Evolutionary conservation across 1,140 invertebrate genomes (phyloP), one percentile per base, ranked within the genome.

Genomic region (Drosophila athabasca): DNA sequence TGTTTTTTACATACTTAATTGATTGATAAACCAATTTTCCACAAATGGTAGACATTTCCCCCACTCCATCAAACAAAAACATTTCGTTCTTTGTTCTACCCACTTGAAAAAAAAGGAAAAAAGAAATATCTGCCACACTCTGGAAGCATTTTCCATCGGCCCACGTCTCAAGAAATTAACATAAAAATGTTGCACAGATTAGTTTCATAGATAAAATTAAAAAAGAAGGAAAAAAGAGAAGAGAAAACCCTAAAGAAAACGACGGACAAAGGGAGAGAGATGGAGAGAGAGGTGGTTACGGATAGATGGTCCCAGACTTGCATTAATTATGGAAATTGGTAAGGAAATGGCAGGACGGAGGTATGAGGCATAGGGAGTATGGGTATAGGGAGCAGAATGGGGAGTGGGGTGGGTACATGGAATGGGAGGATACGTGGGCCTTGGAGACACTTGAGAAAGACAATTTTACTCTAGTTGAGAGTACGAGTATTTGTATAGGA

Each of bases 131-230:
- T 78, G 61, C 65, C 6, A 35, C 4, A 26, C 11, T 11, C n/a
- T 49, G 31, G 69, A 73, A 65, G 62, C 68, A 62, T 62, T 80
- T 68, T 46, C 29, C 26, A 35, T 8, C 17, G 22, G 58, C 69
- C 61, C 54, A 67, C 54, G 41, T 49, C 62, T 43, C 13, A 24
- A 8, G 39, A 68, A 76, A 84, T 84, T 83, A 84, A 79, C 80
- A 84, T 84, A 84, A 83, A 84, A 72, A 82, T 72, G 76, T 74
- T 79, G 69, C 62, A 74, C 60, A 70, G 76, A 80, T 79, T 66
- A 66, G 55, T 53, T 70, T 65, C 39, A 65, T 44, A 71, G 74
- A 76, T 62, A 67, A 55, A 78, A 76, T 75, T 51, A 59, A 51
- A 45, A 68, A 51, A 59, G 48, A 35, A 45, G 24, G 24, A 13